These are phyloP conservation scores for Ostrea edulis DNA, from an alignment of 1,140 invertebrate species.

Conservation along the genomic window DNA sequence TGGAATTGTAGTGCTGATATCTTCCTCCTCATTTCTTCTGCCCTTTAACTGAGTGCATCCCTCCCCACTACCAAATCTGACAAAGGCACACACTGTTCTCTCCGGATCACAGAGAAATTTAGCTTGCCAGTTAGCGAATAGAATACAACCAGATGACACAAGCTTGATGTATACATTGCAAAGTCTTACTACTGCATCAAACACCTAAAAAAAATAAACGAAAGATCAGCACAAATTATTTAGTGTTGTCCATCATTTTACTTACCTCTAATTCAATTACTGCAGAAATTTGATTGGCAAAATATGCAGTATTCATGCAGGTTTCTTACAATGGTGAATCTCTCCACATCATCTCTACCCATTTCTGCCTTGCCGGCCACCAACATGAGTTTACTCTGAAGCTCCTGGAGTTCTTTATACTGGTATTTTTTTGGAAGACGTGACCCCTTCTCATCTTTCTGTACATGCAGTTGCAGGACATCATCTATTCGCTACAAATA, in stretches of 20 bases:
- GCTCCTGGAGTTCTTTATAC: constrained; percentile 69
- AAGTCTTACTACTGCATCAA: constrained; percentile 68
- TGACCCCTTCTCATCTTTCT: constrained; percentile 45
- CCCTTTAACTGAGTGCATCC: constrained; percentile 54
- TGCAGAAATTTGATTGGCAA: no score
- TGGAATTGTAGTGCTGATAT: constrained; percentile 61
- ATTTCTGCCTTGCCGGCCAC: constrained; percentile 75
- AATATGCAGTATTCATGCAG: no score
- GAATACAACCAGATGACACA: constrained; percentile 66
- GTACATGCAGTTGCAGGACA: constrained; percentile 50
- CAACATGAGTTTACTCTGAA: constrained; percentile 76
- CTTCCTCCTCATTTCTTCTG: constrained; percentile 46
- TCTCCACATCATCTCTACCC: constrained; percentile 69
- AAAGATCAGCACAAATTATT: no score
- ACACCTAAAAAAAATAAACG: constrained; percentile 61
- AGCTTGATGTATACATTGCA: constrained; percentile 68
- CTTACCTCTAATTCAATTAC: no score
- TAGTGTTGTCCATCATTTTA: not conserved
- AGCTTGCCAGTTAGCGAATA: constrained; percentile 70
- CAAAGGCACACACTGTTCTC: constrained; percentile 54
- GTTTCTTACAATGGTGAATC: constrained; percentile 68
- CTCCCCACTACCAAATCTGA: constrained; percentile 63
- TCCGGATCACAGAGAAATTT: constrained; percentile 65
- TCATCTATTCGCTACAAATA: constrained; percentile 14
- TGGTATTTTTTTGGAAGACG: constrained; percentile 53